Percentiles rank a stretch among this genome's conserved stretches.
These are phyloP conservation scores for Clistopyga incitator DNA, from an alignment of 2,888 invertebrate species.

Conservation along the genomic window DNA sequence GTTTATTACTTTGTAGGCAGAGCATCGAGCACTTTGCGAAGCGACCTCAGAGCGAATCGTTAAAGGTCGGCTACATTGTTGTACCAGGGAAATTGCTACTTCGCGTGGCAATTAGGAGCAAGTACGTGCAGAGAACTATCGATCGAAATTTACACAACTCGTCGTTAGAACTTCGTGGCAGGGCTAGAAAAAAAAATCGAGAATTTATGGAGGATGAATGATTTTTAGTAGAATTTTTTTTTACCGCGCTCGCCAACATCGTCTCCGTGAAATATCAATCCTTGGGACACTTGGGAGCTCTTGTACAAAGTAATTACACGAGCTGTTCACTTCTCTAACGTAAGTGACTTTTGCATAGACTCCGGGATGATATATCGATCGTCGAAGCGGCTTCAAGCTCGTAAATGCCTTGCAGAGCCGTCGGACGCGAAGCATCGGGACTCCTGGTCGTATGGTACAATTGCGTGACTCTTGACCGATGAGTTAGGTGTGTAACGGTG, in stretches of 20 bases:
- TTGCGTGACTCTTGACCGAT: constrained; percentile 52
- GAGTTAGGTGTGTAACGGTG: constrained; percentile 44
- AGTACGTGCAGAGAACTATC: constrained; percentile 31
- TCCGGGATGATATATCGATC: constrained; percentile 60
- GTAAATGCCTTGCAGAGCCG: neutral
- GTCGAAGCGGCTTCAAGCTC: constrained; percentile 57
- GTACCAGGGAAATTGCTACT: constrained; percentile 40
- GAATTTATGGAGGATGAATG: neutral
- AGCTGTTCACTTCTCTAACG: neutral
- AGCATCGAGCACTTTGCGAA: neutral
- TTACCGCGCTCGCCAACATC: neutral
- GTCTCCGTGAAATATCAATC: constrained; percentile 2
- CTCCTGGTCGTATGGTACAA: constrained; percentile 36
- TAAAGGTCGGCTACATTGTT: constrained; percentile 15
- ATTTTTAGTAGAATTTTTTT: neutral
- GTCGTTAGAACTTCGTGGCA: neutral
- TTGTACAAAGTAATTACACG: constrained; percentile 47
- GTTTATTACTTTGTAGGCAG: too few species aligned
- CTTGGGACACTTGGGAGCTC: neutral
- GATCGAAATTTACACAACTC: constrained; percentile 44
- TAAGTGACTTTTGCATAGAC: neutral
- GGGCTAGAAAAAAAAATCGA: neutral
- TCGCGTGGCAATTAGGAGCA: constrained; percentile 38
- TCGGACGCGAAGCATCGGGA: constrained; percentile 10
- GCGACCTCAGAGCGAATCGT: neutral